Evolutionary conservation across 2,888 invertebrate species (phyloP), one percentile per base, ranked within the genome.

Genomic region (Brenthis hecate): DNA sequence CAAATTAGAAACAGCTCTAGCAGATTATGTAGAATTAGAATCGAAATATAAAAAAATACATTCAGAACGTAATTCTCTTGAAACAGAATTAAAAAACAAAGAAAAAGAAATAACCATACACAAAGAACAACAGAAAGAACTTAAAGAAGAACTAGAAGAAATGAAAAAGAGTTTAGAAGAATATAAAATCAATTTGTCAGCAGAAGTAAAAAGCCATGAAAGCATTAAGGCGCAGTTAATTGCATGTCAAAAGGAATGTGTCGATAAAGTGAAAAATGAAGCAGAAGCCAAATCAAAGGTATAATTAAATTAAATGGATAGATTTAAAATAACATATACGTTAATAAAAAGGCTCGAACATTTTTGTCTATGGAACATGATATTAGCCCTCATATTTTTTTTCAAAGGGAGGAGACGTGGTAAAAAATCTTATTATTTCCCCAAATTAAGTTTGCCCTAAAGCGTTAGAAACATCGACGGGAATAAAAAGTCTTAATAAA

Each of bases 21-120:
- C 92, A 66, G 94, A 94, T 74, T 94, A 93, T 72, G 88, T 94
- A 36, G 91, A 93, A 55, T 85, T 93, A 74, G 92, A 94, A 71
- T 85, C 88, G 51, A 86, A 85, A 73, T 80, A 86, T 63, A 91
- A 89, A 74, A 85, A 86, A 55, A 65, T 89, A 55, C 75, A 79
- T 67, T 72, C 66, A 1, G 87, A 87, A 73, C 73, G 80, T 32
- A 78, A 73, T 14, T 53, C 70, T 43, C 70, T 85, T 56, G 83
- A 87, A 76, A 83, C 77, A 47, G 85, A 90, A 23, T 66, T 87
- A 1, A 89, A 85, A 80, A 77, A 48, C 23, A 86, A 82, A 78
- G 85, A 94, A 76, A 89, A 89, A 70, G 94, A 95, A 75, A 85
- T 94, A 62, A 69, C 80, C 2, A 78, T 82, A 4, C 84, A 91